phyloP scores from a whole-genome alignment of 2,888 invertebrate species.

The Habrosyne pyritoides region DNA sequence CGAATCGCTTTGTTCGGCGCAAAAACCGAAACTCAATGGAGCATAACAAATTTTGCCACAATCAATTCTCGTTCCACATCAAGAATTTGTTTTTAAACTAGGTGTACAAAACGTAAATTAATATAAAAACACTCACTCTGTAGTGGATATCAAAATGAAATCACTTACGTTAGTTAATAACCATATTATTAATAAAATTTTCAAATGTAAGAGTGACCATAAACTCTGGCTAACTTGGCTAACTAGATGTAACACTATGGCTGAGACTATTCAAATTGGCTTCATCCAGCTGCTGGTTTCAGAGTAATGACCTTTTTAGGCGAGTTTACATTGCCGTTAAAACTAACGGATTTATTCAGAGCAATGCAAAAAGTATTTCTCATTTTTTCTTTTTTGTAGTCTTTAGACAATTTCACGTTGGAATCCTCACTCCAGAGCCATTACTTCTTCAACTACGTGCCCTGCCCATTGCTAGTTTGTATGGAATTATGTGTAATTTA shows the following conservation, averaged over 20 bases:
- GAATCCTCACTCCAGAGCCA: neutral
- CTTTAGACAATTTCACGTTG: too few relatives aligned
- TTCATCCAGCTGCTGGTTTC: neutral
- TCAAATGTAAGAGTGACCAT: neutral
- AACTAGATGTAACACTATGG: neutral
- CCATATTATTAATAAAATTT: neutral
- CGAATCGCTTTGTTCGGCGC: constrained; percentile 1
- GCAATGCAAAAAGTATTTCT: neutral
- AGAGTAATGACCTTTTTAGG: neutral
- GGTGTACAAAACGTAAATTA: neutral
- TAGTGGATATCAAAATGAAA: neutral
- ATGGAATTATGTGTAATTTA: too few relatives aligned
- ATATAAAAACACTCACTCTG: neutral
- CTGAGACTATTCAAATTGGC: neutral
- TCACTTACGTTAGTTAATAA: neutral
- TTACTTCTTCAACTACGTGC: too few relatives aligned
- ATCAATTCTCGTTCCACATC: neutral
- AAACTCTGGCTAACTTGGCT: neutral
- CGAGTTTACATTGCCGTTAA: neutral
- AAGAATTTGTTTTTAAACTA: neutral
- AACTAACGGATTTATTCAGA: constrained; percentile 7
- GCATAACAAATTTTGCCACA: neutral
- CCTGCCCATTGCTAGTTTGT: too few relatives aligned
- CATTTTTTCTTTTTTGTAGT: neutral
- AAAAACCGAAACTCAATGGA: neutral